Evolutionary conservation across 2,888 invertebrate species (phyloP).

Genomic region (Cantharis rustica): DNA sequence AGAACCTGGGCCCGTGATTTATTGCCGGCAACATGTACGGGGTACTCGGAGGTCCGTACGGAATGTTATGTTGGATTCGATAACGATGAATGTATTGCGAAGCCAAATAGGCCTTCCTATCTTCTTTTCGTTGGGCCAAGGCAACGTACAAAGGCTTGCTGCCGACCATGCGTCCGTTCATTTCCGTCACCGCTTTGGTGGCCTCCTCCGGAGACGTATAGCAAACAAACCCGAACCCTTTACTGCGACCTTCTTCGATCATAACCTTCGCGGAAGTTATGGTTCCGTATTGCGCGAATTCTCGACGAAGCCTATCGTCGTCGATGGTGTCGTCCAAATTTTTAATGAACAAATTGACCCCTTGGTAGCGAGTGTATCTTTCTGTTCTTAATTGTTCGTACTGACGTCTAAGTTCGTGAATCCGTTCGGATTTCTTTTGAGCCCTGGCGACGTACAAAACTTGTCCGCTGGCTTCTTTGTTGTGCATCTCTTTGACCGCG

Average conservation of each 20-base stretch:
- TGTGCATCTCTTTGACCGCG: slow-evolving; percentile 90
- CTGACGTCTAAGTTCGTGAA: slow-evolving; percentile 92
- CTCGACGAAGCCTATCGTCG: slow-evolving; percentile 67
- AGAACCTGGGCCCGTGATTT: slow-evolving; percentile 86
- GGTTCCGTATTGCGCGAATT: slow-evolving; percentile 69
- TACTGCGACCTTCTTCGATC: slow-evolving; percentile 60
- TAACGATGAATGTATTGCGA: slow-evolving; percentile 75
- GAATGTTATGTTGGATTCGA: slow-evolving; percentile 76
- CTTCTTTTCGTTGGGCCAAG: slow-evolving; percentile 73
- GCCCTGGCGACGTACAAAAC: slow-evolving; percentile 94
- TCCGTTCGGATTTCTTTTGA: slow-evolving; percentile 97
- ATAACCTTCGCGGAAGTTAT: slow-evolving; percentile 74
- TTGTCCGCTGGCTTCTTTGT: slow-evolving; percentile 76
- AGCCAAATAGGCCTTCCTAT: slow-evolving; percentile 69
- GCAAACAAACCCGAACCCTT: slow-evolving; percentile 72
- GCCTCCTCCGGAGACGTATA: slow-evolving; percentile 73
- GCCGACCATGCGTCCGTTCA: slow-evolving; percentile 72
- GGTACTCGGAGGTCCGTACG: slow-evolving; percentile 79
- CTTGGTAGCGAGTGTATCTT: slow-evolving; percentile 70
- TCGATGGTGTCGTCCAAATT: slow-evolving; percentile 73
- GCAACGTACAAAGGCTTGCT: slow-evolving; percentile 74
- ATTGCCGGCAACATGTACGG: slow-evolving; percentile 81
- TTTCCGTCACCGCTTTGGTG: slow-evolving; percentile 72
- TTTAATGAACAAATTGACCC: slow-evolving; percentile 76
- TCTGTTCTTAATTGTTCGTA: slow-evolving; percentile 95